Percentiles rank a stretch among this genome's conserved stretches.
These are phyloP conservation scores for Nothoprocta pentlandii DNA, from an alignment of 2,113 vertebrate species.

Conservation along the genomic window DNA sequence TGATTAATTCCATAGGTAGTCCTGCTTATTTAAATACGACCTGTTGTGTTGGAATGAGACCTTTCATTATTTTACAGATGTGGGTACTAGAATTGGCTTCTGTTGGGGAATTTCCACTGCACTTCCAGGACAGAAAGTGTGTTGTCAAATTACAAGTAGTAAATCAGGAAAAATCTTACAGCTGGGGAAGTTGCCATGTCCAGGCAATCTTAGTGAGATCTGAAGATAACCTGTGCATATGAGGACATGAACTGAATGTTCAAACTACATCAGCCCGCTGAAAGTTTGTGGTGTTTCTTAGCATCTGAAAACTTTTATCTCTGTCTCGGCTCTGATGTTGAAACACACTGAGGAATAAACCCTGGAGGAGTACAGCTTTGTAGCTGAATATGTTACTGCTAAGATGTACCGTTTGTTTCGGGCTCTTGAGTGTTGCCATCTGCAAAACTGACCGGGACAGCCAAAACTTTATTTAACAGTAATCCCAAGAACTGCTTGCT, in stretches of 20 bases:
- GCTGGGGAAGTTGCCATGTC: background rate
- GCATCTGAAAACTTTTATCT: background rate
- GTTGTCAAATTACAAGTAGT: background rate
- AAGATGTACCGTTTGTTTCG: constrained; percentile 33
- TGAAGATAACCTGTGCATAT: background rate
- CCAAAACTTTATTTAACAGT: constrained; percentile 14
- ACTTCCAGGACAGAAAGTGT: background rate
- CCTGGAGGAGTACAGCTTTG: background rate
- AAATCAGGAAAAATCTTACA: background rate
- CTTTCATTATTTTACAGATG: background rate
- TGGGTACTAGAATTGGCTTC: background rate
- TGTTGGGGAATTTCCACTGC: background rate
- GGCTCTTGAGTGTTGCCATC: constrained; percentile 13
- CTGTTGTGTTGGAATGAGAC: background rate
- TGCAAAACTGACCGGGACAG: constrained; percentile 27
- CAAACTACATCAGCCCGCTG: background rate
- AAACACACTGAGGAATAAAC: background rate
- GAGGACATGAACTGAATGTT: background rate
- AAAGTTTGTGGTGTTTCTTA: background rate
- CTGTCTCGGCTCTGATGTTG: background rate
- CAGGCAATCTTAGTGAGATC: background rate
- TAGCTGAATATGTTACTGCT: background rate
- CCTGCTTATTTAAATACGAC: background rate
- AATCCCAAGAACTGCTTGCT: constrained; percentile 1
- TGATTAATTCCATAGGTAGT: background rate